Base-by-base conservation (phyloP, 2,113 vertebrate species). In the Lonchura striata region DNA sequence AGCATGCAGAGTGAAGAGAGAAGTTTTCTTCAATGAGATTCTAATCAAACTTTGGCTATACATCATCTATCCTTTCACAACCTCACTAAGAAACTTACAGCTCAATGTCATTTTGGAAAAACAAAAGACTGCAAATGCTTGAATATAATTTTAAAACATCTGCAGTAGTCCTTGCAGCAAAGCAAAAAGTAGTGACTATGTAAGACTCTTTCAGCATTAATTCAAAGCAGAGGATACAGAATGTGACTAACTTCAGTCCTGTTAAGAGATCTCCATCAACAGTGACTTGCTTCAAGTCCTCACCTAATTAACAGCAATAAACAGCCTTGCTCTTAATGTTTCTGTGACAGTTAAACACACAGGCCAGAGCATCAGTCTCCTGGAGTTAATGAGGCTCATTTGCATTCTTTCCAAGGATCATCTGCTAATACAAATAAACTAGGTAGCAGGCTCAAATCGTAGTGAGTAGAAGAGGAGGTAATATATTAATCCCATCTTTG, bases 291-390 rank as follows among this genome's bases (percentile, higher is more conserved):
- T 89, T 57, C 61, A 81, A 89, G 56, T 89, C 47, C 60, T 92
- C 47, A 75, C 30, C 35, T 84, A 95, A 96, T 95, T 92, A 95
- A 68, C 42, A 81, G 61, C 60, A 94, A 86, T 75, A 89, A 96
- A 82, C 78, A 84, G 41, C 35, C 35, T 57, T 65, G 59, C 8
- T 78, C 50, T 78, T 88, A 92, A 78, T 70, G 64, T 82, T 86
- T 77, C 80, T 50, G 37, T 63, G 80, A 70, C 72, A 66, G 68
- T 88, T 74, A 86, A 91, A 92, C 33, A 94, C 21, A 52, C 65
- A 82, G 63, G 61, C 52, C 56, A 61, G 64, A 81, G 28, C 59
- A 91, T 42, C 79, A 81, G 42, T 60, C 47, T 92, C 41, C 65
- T 87, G 74, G 30, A 89, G 78, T 63, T 96, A 95, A 96, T 94